Evolutionary conservation across 2,113 vertebrate genomes (phyloP).

Genomic region (Nanorana parkeri): DNA sequence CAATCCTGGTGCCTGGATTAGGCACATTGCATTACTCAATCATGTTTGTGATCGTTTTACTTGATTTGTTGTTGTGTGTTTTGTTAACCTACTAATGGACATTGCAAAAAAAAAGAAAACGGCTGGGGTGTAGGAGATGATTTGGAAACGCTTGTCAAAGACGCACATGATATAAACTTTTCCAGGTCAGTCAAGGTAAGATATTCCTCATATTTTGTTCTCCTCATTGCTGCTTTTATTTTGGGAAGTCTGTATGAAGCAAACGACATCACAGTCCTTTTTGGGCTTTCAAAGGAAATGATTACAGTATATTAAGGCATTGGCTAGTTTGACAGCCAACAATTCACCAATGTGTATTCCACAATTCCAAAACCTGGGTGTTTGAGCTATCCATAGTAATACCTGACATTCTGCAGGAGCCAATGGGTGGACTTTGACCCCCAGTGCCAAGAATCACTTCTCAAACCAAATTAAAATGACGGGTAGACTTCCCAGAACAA

Average conservation of each 20-base stretch:
- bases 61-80: constrained; percentile 25
- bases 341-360: too few species aligned
- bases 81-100: constrained; percentile 19
- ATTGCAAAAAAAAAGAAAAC: neutral
- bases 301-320: too few species aligned
- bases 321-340: too few species aligned
- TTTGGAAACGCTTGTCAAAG: neutral
- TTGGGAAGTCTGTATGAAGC: neutral
- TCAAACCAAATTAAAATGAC: too few species aligned
- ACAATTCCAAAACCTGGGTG: too few species aligned
- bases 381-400: too few species aligned
- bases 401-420: too few species aligned
- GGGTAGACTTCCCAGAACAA: too few species aligned
- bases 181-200: neutral
- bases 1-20: constrained; percentile 43
- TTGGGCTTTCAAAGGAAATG: too few species aligned
- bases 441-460: too few species aligned
- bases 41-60: constrained; percentile 48
- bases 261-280: too few species aligned
- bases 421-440: too few species aligned
- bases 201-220: neutral
- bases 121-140: neutral
- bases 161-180: neutral
- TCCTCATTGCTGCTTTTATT: neutral
- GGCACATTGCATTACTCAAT: constrained; percentile 50